phyloP scores from a whole-genome alignment of 2,888 invertebrate genomes.

The Limnephilus auricula region DNA sequence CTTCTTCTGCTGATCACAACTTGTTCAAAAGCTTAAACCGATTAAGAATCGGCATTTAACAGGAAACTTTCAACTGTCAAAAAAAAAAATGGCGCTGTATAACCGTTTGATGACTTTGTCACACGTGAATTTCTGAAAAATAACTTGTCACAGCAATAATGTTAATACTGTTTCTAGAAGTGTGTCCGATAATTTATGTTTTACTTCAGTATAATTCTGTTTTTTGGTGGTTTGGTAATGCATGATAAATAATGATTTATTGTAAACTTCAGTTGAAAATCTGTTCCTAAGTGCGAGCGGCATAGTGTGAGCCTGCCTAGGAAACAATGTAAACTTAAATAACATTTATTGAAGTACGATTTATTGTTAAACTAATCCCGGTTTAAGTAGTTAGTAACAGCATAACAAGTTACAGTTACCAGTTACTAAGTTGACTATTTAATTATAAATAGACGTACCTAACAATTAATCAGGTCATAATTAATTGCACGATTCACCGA shows the following conservation, averaged over 20 bases:
- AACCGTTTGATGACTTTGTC: too few relatives aligned
- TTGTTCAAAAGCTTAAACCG: too few relatives aligned
- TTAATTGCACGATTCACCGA: not conserved
- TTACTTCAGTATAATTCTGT: not conserved
- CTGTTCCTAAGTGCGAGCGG: constrained; percentile 28
- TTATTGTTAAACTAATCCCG: constrained; percentile 45
- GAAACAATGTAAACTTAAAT: constrained; percentile 40
- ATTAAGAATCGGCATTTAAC: too few relatives aligned
- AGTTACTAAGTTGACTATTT: constrained; percentile 27
- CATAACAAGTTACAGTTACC: constrained; percentile 6
- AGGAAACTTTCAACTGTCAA: too few relatives aligned
- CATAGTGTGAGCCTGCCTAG: not conserved
- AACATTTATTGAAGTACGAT: constrained; percentile 50
- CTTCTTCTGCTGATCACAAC: too few relatives aligned
- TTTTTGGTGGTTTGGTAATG: not conserved
- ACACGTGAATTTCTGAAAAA: too few relatives aligned
- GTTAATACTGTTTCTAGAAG: not conserved
- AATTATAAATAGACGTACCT: constrained; percentile 33
- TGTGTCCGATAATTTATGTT: not conserved
- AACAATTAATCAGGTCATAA: constrained; percentile 31
- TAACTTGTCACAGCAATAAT: too few relatives aligned
- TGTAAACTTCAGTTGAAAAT: constrained; percentile 3
- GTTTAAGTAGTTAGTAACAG: constrained; percentile 42
- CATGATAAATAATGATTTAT: not conserved
- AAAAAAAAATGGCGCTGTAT: too few relatives aligned